Percentiles rank a stretch among this genome's conserved stretches.
Evolutionary conservation across 2,888 invertebrate genomes (phyloP).

Genomic region (Morpho helenor): DNA sequence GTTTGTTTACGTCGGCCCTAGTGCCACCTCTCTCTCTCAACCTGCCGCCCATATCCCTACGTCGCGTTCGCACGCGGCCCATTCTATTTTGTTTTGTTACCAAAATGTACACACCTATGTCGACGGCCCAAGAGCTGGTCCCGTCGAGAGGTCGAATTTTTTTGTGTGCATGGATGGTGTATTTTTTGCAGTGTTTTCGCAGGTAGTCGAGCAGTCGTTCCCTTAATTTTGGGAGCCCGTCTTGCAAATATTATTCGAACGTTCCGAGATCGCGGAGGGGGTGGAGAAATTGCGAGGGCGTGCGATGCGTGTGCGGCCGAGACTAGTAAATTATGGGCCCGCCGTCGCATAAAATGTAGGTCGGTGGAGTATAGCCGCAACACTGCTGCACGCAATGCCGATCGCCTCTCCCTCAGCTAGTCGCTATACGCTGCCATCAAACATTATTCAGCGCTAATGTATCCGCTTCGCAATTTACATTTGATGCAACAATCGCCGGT

Average conservation of each 20-base stretch:
- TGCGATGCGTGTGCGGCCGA: conserved; percentile 51
- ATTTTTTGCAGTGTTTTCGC: conserved; percentile 69
- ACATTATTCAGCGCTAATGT: conserved; percentile 42
- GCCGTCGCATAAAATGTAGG: conserved; percentile 75
- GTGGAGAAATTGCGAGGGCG: conserved; percentile 45
- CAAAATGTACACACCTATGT: conserved; percentile 74
- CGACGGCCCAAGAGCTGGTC: conserved; percentile 60
- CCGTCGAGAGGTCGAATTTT: conserved; percentile 66
- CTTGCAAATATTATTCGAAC: conserved; percentile 21
- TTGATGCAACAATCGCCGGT: conserved; percentile 26
- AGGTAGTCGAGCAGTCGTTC: conserved; percentile 56
- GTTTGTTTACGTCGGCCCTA: conserved; percentile 76
- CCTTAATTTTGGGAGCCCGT: conserved; percentile 43
- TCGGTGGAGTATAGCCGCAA: conserved; percentile 67
- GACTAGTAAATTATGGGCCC: conserved; percentile 63
- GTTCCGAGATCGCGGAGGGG: conserved; percentile 34
- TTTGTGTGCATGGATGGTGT: conserved; percentile 58
- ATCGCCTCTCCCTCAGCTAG: conserved; percentile 45
- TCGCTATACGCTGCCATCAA: conserved; percentile 13
- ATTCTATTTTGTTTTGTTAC: conserved; percentile 78
- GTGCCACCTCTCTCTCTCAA: conserved; percentile 67
- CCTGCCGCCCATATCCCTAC: conserved; percentile 73
- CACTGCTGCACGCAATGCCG: conserved; percentile 60
- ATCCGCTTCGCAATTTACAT: conserved; percentile 31
- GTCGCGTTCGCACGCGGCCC: conserved; percentile 69